Base-by-base conservation (phyloP, 2,888 invertebrate species). In the Blastobasis lacticolella region DNA sequence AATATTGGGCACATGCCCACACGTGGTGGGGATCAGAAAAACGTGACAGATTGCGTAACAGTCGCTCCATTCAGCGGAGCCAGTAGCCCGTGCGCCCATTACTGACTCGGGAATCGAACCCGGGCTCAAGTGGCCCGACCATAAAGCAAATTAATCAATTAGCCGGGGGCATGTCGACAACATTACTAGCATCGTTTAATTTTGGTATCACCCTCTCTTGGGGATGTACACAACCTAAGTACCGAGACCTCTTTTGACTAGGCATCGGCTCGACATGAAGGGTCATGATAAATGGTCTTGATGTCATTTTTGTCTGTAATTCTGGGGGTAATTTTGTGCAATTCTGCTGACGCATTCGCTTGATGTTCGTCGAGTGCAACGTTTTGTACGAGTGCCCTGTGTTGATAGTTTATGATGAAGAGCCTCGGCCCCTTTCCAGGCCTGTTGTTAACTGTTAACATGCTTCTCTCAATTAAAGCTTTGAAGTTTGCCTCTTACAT, bases 111-210 rank as follows among this genome's bases (percentile, higher is more conserved):
- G 82, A 79, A 78, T 75, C 83, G 81, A 83, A 81, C 81, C 75
- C 71, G 67, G 59, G 68, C 80, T 82, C 79, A 75, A 83, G 84
- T 82, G 79, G 73, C 71, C 69, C 78, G 69, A 81, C 87, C 86
- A 86, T 88, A 88, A 88, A 88, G 84, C 86, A 87, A 88, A 88
- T 87, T 88, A 88, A 87, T 88, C 87, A 88, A 88, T 88, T 88
- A 88, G 82, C 76, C 63, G 77, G 78, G 84, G 87, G 87, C 86
- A 84, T 85, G 87, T 87, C 87, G 84, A 81, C 83, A 82, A 75
- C 82, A 82, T 86, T 85, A 83, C 81, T 73, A 80, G 77, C 77
- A 80, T 83, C 86, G 79, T 85, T 88, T 86, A 86, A 86, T 85
- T 85, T 79, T 71, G 76, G 72, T 76, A 78, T 73, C 69, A 71